Evolutionary conservation across 1,140 invertebrate species (phyloP), one percentile per base, ranked within the genome.

Genomic region (Parasteatoda tepidariorum): DNA sequence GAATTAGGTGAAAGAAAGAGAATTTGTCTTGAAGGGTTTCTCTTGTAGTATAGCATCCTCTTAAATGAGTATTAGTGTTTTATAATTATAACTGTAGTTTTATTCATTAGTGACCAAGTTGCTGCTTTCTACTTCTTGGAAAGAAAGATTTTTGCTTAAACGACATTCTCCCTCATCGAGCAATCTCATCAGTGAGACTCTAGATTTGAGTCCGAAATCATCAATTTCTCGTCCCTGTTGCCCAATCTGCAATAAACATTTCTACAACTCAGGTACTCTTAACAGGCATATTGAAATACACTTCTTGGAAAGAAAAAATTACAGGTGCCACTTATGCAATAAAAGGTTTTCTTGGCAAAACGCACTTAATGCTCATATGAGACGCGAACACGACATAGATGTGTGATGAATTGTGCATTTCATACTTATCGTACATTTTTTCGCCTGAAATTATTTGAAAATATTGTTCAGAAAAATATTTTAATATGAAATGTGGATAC

Each of bases 221-320:
- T 68, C 64, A n/a, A n/a, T n/a, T 31, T 66, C 59, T 26, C 75
- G 84, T 15, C 84, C 84, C n/a, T 68, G 78, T 28, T 86, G 85
- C 73, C 81, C 84, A 15, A 64, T 86, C 0, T 86, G 85, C 66
- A 84, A 84, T 22, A 85, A 85, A 79, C 75, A 54, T n/a, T 86
- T 86, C 55, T 85, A 83, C 34, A 86, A 85, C 48, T 86, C 86
- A 31, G 85, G 85, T 28, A 86, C 85, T 30, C 70, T 86, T 3
- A 84, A 86, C 22, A 61, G 85, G 64, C 85, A 85, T 55, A 81
- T 84, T 24, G 81, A 85, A 54, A 85, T 82, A 62, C 85, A 85
- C 24, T 81, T 54, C 34, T 9, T 79, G 3, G 24, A 81, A 34
- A 74, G 85, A n/a, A 84, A 85, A 33, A 79, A 55, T 24, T 85